These are phyloP conservation scores for Andricus quercusramuli DNA, from an alignment of 2,888 invertebrate species.

Conservation along the genomic window DNA sequence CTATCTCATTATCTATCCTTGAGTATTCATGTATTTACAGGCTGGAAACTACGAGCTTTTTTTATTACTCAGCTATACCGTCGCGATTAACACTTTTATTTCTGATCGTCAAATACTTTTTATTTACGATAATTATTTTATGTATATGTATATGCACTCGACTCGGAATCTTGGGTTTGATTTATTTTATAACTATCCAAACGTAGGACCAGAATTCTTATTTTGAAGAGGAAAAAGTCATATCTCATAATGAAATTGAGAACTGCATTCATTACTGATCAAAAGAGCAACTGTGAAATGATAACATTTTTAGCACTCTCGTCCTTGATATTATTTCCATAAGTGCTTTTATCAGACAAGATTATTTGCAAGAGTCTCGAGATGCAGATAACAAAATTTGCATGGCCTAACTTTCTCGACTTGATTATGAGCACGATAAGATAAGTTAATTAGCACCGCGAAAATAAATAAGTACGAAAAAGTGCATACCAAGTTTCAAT, in stretches of 20 bases:
- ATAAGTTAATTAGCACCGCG: conserved; percentile 36
- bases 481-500: not conserved
- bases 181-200: not conserved
- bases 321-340: conserved; percentile 16
- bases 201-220: not conserved
- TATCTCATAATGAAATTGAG: not conserved
- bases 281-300: not conserved
- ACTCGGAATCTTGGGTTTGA: not conserved
- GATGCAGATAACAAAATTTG: conserved; percentile 56
- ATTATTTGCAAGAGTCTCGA: conserved; percentile 22
- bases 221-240: not conserved
- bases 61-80: conserved; percentile 24
- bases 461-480: conserved; percentile 25
- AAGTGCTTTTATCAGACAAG: conserved; percentile 30
- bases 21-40: conserved; percentile 65
- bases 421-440: conserved; percentile 51
- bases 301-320: not conserved
- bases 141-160: conserved; percentile 49
- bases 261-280: not conserved
- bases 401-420: conserved; percentile 57
- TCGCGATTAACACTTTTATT: conserved; percentile 30
- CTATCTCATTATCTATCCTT: conserved; percentile 46
- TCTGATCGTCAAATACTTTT: conserved; percentile 42
- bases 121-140: conserved; percentile 11
- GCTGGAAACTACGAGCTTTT: conserved; percentile 49